Base-by-base conservation (phyloP, 2,113 vertebrate genomes). In the Leucopsar rothschildi region DNA sequence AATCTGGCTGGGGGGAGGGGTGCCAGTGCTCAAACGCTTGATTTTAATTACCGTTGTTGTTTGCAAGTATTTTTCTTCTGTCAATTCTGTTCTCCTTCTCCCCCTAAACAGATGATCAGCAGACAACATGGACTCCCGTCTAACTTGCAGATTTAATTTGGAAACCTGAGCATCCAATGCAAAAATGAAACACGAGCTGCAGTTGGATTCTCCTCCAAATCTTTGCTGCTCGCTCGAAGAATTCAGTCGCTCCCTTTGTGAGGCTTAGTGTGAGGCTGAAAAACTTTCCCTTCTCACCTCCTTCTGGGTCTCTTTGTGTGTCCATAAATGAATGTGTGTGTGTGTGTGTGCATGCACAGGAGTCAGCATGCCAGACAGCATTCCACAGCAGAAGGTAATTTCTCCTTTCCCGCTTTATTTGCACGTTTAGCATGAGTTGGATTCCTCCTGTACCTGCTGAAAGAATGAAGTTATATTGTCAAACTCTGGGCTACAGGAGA, bases 21-120 rank as follows among this genome's bases (percentile, higher is more conserved):
- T 72, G 39, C 50, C 89, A 94, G 57, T 80, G 73, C 88, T 96
- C 79, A 96, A 96, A 97, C 71, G 80, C 96, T 86, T 95, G 77
- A 94, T 97, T 97, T 97, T 97, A 97, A 97, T 94, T 93, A 60
- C 76, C 95, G 88, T 83, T 92, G 76, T 83, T 64, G 15, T 89
- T 96, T 75, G 61, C 89, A 82, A 95, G 82, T 88, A 56, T 70
- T 94, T 95, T 95, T 88, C 59, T 76, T 91, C 92, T 94, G 60
- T 90, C 56, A 83, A 69, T 90, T 80, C 56, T 76, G 39, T 82
- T 90, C 76, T 89, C 35, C 28, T 71, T 96, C 76, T 94, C 71
- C 50, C 73, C 49, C 60, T 92, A 81, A 92, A 79, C 66, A 85
- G 65, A 94, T 72, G 88, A 96, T 70, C 89, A 93, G n/a, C 77